These are phyloP conservation scores for Conus canariensis DNA, from an alignment of 2,888 invertebrate genomes.

Conservation along the genomic window DNA sequence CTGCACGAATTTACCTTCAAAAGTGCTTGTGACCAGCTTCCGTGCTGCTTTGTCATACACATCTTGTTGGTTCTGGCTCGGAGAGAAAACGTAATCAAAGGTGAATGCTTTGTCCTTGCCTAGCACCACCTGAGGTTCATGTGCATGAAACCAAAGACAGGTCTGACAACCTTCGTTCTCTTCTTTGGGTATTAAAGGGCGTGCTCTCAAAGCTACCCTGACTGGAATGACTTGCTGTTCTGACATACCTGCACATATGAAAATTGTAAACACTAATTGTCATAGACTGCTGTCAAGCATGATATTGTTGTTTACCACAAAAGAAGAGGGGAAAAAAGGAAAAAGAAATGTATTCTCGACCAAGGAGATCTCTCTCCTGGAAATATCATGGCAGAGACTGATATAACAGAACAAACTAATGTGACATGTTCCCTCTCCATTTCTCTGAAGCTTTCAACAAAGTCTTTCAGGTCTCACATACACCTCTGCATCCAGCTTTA, in stretches of 20 bases:
- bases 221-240: constrained; percentile 46
- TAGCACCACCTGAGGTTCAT: constrained; percentile 81
- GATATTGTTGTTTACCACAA: too few species aligned
- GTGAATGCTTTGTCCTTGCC: constrained; percentile 87
- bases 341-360: too few species aligned
- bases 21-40: constrained; percentile 87
- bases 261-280: not conserved
- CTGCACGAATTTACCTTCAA: constrained; percentile 83
- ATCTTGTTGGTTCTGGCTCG: constrained; percentile 85
- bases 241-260: not conserved
- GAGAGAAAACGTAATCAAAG: constrained; percentile 90
- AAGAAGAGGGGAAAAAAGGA: too few species aligned
- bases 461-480: too few species aligned
- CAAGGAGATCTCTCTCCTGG: too few species aligned
- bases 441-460: too few species aligned
- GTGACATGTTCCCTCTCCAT: too few species aligned
- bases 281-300: not conserved
- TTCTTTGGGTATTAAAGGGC: constrained; percentile 89
- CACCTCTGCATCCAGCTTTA: too few species aligned
- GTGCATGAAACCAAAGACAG: constrained; percentile 84
- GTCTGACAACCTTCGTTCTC: constrained; percentile 84
- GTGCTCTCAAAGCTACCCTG: constrained; percentile 85
- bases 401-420: too few species aligned
- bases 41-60: constrained; percentile 88
- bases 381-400: too few species aligned